These are phyloP conservation scores for Scolopax rusticola DNA, from an alignment of 2,797 vertebrate species.

Conservation along the genomic window DNA sequence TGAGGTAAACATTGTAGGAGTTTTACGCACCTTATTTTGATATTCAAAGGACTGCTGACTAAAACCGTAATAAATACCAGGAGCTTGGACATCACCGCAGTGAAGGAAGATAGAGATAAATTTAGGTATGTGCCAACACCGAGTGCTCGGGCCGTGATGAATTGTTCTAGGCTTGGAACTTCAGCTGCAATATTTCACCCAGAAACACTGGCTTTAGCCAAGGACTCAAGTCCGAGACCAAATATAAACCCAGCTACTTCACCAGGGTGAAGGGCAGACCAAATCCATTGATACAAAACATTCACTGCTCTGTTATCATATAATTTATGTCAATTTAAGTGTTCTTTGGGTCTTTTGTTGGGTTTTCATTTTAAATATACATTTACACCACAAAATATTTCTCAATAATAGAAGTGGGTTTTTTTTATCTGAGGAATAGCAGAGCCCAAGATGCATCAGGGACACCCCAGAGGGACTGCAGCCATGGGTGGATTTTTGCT, in stretches of 20 bases:
- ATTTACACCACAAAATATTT: neutral
- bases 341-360: neutral
- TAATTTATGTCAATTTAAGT: neutral
- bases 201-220: neutral
- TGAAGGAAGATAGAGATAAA: neutral
- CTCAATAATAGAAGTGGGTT: neutral
- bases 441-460: neutral
- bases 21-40: neutral
- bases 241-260: neutral
- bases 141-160: neutral
- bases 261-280: neutral
- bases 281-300: neutral
- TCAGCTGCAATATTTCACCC: constrained; percentile 26
- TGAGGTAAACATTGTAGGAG: neutral
- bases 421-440: neutral
- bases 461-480: neutral
- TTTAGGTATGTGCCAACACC: neutral
- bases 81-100: neutral
- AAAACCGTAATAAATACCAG: neutral
- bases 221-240: neutral
- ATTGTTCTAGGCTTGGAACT: constrained; percentile 14
- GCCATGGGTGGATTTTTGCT: neutral
- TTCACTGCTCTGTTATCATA: neutral
- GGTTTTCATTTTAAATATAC: neutral
- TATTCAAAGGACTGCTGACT: constrained; percentile 16